Conservation (phyloP, 2,113 vertebrate species). For the Ginglymostoma cirratum region DNA sequence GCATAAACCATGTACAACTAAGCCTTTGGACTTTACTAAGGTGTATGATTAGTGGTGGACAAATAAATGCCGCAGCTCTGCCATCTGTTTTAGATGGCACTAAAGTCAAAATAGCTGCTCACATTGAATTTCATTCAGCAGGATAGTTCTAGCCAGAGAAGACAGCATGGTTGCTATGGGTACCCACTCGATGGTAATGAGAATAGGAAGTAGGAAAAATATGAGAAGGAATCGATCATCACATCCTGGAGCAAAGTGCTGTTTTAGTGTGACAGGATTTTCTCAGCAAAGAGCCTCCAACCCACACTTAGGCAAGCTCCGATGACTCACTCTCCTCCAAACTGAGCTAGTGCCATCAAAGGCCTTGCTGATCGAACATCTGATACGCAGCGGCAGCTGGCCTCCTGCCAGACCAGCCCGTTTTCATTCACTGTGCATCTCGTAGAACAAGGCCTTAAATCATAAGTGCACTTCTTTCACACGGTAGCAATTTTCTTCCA, state of each 20-base stretch:
- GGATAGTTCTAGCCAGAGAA: background rate
- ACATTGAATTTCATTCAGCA: background rate
- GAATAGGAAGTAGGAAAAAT: slow-evolving; percentile 16
- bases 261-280: slow-evolving; percentile 26
- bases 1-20: background rate
- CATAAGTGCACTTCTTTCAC: background rate
- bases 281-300: slow-evolving; percentile 19
- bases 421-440: background rate
- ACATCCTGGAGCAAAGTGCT: slow-evolving; percentile 14
- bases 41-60: background rate
- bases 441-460: background rate
- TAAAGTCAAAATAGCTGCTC: background rate
- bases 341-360: slow-evolving; percentile 27
- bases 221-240: slow-evolving; percentile 27
- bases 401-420: background rate
- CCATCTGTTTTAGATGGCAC: background rate
- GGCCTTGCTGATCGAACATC: background rate
- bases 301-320: slow-evolving; percentile 18
- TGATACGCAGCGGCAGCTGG: slow-evolving; percentile 15
- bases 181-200: slow-evolving; percentile 4
- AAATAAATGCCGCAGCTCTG: background rate
- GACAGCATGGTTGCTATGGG: slow-evolving; percentile 25
- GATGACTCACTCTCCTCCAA: background rate
- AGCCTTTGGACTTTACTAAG: background rate
- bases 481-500: background rate